phyloP scores from a whole-genome alignment of 2,113 vertebrate genomes.

The Sardina pilchardus region DNA sequence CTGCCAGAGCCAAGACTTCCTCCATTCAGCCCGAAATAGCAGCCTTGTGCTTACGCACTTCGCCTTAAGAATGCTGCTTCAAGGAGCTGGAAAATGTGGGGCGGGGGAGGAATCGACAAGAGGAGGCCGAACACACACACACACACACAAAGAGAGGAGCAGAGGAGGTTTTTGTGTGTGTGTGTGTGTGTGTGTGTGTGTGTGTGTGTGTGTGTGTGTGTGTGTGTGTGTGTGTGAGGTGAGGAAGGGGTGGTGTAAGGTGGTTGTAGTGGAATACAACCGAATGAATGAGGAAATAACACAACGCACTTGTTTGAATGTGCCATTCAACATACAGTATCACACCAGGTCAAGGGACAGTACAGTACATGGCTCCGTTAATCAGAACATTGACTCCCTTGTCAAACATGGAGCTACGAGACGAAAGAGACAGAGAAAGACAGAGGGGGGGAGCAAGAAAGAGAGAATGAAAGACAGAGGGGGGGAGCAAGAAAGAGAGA shows the following conservation, averaged over 20 bases:
- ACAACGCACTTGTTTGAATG: background rate
- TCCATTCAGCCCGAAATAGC: slow-evolving; percentile 74
- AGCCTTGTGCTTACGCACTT: slow-evolving; percentile 68
- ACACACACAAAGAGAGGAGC: slow-evolving; percentile 48
- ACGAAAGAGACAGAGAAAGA: background rate
- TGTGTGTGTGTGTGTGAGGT: background rate
- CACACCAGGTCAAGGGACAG: background rate
- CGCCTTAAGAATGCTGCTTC: slow-evolving; percentile 64
- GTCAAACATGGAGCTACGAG: background rate
- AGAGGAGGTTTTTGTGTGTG: background rate
- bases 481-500: background rate
- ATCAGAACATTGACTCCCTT: background rate
- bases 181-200: slow-evolving; percentile 13
- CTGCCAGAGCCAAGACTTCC: slow-evolving; percentile 66
- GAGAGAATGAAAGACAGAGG: background rate
- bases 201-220: background rate
- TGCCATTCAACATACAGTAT: background rate
- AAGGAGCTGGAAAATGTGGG: slow-evolving; percentile 54
- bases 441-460: slow-evolving; percentile 8
- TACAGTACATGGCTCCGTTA: background rate
- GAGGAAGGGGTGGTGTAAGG: background rate
- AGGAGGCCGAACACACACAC: slow-evolving; percentile 54
- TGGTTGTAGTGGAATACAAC: background rate
- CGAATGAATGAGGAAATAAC: background rate
- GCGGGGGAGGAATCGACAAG: slow-evolving; percentile 62